A percentile compares a stretch with the other conserved stretches of the same genome.
These are phyloP conservation scores for Nothobranchius furzeri DNA, from an alignment of 2,113 vertebrate genomes.

Conservation along the genomic window DNA sequence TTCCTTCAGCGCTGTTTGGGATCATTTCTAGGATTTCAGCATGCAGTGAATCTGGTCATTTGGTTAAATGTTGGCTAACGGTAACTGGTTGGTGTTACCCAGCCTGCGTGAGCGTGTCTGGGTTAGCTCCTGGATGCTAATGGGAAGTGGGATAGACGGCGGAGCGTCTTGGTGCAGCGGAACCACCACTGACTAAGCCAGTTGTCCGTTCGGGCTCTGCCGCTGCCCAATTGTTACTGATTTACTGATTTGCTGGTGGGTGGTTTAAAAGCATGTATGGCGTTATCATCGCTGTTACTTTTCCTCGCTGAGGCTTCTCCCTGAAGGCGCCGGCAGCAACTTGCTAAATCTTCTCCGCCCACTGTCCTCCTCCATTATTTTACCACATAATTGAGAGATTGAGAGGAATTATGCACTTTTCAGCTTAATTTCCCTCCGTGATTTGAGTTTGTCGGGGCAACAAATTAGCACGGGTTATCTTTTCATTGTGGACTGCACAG, in stretches of 20 bases:
- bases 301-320: constrained; percentile 25
- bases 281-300: constrained; percentile 55
- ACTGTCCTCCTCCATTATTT: constrained; percentile 40
- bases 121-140: constrained; percentile 31
- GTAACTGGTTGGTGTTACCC: no score
- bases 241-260: constrained; percentile 68
- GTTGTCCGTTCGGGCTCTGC: constrained; percentile 73
- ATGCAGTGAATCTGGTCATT: no score
- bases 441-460: constrained; percentile 20
- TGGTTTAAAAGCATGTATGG: constrained; percentile 74
- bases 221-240: constrained; percentile 80
- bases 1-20: no score
- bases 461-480: constrained; percentile 42
- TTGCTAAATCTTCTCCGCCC: constrained; percentile 20
- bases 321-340: constrained; percentile 7
- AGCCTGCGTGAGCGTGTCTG: background rate
- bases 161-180: background rate
- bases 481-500: constrained; percentile 24
- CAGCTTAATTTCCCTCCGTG: constrained; percentile 46
- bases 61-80: no score
- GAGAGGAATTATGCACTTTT: constrained; percentile 49
- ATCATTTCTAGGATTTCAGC: no score
- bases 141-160: constrained; percentile 25
- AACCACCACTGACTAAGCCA: constrained; percentile 61
- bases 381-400: constrained; percentile 46